Percentiles rank a stretch among this genome's conserved stretches.
These are phyloP conservation scores for Pluvialis apricaria DNA, from an alignment of 2,113 vertebrate species.

Conservation along the genomic window DNA sequence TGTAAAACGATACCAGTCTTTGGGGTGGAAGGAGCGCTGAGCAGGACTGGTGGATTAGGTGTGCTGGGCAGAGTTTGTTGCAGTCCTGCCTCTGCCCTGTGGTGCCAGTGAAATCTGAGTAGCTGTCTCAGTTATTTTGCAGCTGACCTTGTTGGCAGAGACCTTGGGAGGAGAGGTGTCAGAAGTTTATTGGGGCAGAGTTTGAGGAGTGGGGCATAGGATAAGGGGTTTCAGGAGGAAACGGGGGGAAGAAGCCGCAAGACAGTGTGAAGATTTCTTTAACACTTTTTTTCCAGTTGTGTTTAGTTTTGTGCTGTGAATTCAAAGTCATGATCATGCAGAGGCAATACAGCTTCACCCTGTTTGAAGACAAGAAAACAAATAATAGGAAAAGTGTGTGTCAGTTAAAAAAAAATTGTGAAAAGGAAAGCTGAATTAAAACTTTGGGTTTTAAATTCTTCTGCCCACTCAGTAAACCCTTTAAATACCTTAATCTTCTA, in stretches of 20 bases:
- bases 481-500: background rate
- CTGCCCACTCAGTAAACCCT: background rate
- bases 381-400: background rate
- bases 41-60: background rate
- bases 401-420: background rate
- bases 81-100: background rate
- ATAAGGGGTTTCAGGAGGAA: background rate
- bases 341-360: background rate
- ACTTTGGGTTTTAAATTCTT: too few species aligned
- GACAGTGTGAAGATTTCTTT: background rate
- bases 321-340: background rate
- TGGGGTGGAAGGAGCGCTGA: background rate
- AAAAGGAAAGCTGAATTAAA: background rate
- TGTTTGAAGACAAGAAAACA: background rate
- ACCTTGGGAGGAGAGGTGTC: rapidly evolving
- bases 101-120: background rate
- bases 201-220: background rate
- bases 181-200: background rate
- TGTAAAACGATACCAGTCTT: background rate
- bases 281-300: background rate
- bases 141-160: background rate
- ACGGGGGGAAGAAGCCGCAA: background rate
- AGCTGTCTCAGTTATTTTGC: background rate
- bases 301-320: background rate
- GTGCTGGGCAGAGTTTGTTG: background rate